Conservation (phyloP, 2,797 vertebrate genomes). For the Chelidonichthys spinosus region DNA sequence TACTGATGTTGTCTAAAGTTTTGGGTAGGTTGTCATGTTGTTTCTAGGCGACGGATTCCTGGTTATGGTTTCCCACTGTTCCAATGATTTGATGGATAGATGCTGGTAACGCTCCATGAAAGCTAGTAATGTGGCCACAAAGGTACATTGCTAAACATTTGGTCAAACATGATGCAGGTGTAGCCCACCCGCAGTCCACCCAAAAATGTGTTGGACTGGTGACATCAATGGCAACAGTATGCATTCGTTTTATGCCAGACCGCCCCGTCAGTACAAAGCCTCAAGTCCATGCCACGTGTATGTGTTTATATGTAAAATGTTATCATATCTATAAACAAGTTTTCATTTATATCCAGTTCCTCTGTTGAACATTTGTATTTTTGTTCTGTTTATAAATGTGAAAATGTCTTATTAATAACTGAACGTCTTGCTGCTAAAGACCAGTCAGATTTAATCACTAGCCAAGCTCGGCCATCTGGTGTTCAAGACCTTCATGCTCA, state of each 20-base stretch:
- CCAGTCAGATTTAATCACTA: not conserved
- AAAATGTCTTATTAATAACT: constrained; percentile 33
- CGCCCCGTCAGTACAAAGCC: constrained; percentile 12
- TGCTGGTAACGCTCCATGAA: not conserved
- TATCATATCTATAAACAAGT: constrained; percentile 38
- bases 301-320: constrained; percentile 35
- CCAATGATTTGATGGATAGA: not conserved
- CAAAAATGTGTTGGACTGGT: not conserved
- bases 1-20: not conserved
- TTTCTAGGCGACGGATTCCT: not conserved
- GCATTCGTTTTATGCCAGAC: not conserved
- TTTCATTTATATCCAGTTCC: constrained; percentile 25
- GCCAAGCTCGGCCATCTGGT: not conserved
- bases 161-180: not conserved
- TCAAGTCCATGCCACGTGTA: constrained; percentile 4
- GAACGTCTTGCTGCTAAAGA: too few species aligned
- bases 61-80: too few species aligned
- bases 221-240: not conserved
- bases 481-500: not conserved
- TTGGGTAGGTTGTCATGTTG: not conserved
- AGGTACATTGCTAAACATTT: not conserved
- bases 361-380: constrained; percentile 46
- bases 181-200: not conserved
- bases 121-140: not conserved
- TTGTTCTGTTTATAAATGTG: constrained; percentile 57